Conservation (phyloP, 2,888 invertebrate genomes). For the Tetragnatha montana region DNA sequence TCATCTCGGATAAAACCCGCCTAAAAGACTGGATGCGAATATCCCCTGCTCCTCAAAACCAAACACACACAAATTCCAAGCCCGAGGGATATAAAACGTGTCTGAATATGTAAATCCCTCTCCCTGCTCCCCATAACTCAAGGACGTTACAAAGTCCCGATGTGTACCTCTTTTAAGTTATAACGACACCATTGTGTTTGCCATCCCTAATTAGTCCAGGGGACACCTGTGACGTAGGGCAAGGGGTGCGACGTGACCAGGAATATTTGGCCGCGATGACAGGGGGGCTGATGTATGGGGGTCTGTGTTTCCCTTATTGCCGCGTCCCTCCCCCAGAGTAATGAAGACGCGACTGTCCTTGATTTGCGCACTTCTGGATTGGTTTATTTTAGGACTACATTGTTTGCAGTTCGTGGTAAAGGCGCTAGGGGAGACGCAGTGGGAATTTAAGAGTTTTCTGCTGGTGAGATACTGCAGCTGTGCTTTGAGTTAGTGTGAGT, state of each 20-base stretch:
- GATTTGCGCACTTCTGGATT: slow-evolving; percentile 22
- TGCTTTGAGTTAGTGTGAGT: too few relatives aligned
- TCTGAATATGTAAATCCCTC: slow-evolving; percentile 68
- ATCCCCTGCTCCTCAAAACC: slow-evolving; percentile 48
- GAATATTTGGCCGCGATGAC: slow-evolving; percentile 65
- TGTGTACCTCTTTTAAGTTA: slow-evolving; percentile 65
- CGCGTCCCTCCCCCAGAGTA: slow-evolving; percentile 17
- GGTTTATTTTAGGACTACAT: slow-evolving; percentile 6
- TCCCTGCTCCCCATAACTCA: slow-evolving; percentile 57
- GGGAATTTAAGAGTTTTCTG: neutral
- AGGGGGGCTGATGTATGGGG: slow-evolving; percentile 61
- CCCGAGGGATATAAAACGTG: slow-evolving; percentile 57
- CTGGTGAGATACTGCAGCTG: neutral
- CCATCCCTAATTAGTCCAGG: slow-evolving; percentile 65
- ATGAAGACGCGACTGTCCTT: slow-evolving; percentile 65
- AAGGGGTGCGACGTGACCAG: slow-evolving; percentile 56
- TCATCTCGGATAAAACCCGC: neutral
- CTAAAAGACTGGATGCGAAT: neutral
- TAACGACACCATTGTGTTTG: slow-evolving; percentile 62
- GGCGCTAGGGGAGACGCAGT: neutral
- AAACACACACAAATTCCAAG: slow-evolving; percentile 65
- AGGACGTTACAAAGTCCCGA: slow-evolving; percentile 36
- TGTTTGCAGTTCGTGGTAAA: slow-evolving; percentile 21
- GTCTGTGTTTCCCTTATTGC: slow-evolving; percentile 55
- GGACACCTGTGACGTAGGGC: slow-evolving; percentile 62